Conservation (phyloP, 2,888 invertebrate genomes). For the Aromia moschata region DNA sequence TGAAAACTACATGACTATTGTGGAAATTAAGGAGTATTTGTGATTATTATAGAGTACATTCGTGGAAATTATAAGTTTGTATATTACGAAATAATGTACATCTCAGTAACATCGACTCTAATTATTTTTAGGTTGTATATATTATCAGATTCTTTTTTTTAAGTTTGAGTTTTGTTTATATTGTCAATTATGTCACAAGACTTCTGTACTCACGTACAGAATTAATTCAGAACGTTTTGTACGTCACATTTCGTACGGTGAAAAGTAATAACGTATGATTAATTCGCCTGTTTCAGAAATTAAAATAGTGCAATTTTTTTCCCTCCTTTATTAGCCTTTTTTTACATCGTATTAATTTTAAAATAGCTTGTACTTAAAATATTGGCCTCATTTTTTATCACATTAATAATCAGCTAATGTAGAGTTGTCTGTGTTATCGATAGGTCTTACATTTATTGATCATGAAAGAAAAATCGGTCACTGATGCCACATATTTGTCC, state of each 20-base stretch:
- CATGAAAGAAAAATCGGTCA: not conserved
- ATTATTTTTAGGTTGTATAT: slow-evolving; percentile 20
- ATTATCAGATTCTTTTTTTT: slow-evolving; percentile 5
- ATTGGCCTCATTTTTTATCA: slow-evolving; percentile 19
- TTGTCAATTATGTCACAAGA: not conserved
- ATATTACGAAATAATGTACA: slow-evolving; percentile 24
- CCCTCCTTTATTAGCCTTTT: not conserved
- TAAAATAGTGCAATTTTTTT: not conserved
- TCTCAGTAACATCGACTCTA: slow-evolving; percentile 33
- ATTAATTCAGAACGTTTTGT: not conserved
- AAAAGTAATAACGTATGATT: no score
- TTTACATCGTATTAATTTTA: slow-evolving; percentile 3
- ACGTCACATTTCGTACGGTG: no score
- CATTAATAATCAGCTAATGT: slow-evolving; percentile 9
- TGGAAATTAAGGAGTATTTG: slow-evolving; percentile 19
- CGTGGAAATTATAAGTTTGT: slow-evolving; percentile 21
- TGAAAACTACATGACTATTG: slow-evolving; percentile 4
- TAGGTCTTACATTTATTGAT: slow-evolving; percentile 8
- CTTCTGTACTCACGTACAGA: not conserved
- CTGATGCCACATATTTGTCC: not conserved
- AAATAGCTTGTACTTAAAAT: slow-evolving; percentile 29
- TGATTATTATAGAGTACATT: slow-evolving; percentile 28
- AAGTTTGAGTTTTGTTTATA: slow-evolving; percentile 11
- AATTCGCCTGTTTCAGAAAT: not conserved
- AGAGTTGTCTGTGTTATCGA: slow-evolving; percentile 21